Conservation (phyloP, 2,113 vertebrate species). For the Cyphotilapia sp. region DNA sequence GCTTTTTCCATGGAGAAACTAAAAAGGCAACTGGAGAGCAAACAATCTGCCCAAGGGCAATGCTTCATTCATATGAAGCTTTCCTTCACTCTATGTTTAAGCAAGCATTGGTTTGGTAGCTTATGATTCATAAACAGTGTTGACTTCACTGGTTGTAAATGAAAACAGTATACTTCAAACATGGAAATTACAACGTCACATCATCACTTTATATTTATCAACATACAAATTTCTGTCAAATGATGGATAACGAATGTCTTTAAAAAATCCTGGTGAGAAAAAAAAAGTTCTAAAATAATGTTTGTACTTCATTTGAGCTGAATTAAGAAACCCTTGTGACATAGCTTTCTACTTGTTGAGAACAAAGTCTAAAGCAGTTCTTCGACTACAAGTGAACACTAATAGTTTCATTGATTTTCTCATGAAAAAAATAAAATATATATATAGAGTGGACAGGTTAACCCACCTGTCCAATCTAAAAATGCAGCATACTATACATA, state of each 20-base stretch:
- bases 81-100: neutral
- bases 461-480: neutral
- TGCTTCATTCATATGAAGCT: neutral
- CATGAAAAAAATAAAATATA: neutral
- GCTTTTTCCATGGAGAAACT: neutral
- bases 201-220: neutral
- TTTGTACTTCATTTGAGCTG: neutral
- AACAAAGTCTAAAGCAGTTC: neutral
- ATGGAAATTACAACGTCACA: neutral
- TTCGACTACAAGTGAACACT: neutral
- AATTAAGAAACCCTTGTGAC: neutral
- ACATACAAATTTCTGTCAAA: neutral
- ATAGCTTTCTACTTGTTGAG: neutral
- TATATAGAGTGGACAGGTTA: neutral
- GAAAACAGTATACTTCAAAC: neutral
- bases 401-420: neutral
- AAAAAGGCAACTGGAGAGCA: neutral
- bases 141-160: neutral
- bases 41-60: neutral
- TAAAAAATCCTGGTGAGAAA: neutral
- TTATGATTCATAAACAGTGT: neutral
- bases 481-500: neutral
- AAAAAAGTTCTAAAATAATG: neutral
- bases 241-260: neutral
- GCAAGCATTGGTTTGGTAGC: neutral